Conservation (phyloP, 2,113 vertebrate genomes). For the Pimephales promelas region DNA sequence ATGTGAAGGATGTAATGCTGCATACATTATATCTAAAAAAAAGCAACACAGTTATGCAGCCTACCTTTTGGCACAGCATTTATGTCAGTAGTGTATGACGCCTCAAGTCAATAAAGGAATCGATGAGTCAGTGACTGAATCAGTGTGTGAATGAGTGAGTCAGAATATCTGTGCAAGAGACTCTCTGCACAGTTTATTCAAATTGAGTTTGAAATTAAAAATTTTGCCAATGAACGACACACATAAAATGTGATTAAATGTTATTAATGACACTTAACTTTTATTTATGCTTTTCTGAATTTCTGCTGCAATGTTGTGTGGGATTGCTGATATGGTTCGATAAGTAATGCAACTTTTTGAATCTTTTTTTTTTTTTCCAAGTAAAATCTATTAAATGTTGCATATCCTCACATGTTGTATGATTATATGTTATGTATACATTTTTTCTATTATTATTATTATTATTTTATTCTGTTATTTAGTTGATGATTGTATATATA, state of each 20-base stretch:
- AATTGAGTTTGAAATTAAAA: not conserved
- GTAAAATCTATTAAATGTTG: too few relatives aligned
- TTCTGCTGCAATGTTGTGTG: not conserved
- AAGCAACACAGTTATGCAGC: not conserved
- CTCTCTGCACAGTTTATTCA: not conserved
- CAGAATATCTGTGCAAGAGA: not conserved
- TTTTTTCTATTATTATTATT: too few relatives aligned
- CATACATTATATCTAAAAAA: not conserved
- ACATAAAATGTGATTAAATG: too few relatives aligned
- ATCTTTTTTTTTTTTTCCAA: too few relatives aligned
- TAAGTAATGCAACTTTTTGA: too few relatives aligned
- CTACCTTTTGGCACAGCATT: not conserved
- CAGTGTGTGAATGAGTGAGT: not conserved
- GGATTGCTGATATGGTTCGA: not conserved
- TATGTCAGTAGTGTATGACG: not conserved
- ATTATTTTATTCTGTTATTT: too few relatives aligned
- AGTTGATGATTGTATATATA: too few relatives aligned
- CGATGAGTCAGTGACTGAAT: not conserved
- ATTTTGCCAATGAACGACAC: not conserved
- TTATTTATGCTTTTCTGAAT: not conserved
- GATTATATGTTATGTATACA: too few relatives aligned
- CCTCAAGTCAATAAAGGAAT: not conserved
- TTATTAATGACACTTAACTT: not conserved
- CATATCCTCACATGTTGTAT: too few relatives aligned
- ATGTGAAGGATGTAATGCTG: not conserved